Evolutionary conservation across 2,888 invertebrate genomes (phyloP).

Genomic region (Amaurobius ferox): DNA sequence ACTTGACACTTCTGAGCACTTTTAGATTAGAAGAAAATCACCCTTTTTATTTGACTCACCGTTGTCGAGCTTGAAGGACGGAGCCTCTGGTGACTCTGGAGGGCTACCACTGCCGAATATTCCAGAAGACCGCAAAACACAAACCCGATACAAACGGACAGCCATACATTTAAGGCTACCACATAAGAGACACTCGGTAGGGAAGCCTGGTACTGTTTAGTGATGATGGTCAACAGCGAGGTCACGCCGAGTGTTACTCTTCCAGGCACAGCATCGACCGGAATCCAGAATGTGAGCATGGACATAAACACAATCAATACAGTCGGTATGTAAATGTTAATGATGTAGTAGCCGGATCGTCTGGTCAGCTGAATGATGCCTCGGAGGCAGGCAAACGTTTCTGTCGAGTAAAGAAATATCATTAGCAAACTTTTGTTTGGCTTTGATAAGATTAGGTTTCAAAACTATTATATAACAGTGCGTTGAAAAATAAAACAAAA

Average conservation of each 20-base stretch:
- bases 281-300: conserved; percentile 74
- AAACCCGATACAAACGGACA: conserved; percentile 75
- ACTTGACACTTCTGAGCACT: too few relatives aligned
- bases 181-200: conserved; percentile 76
- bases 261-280: conserved; percentile 73
- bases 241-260: conserved; percentile 82
- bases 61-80: neutral
- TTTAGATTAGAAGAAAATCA: too few relatives aligned
- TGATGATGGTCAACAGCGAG: conserved; percentile 84
- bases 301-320: conserved; percentile 73
- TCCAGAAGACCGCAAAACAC: conserved; percentile 75
- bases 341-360: conserved; percentile 67
- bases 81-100: conserved; percentile 32
- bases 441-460: too few relatives aligned
- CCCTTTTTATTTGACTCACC: too few relatives aligned
- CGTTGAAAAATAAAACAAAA: too few relatives aligned
- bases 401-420: conserved; percentile 27
- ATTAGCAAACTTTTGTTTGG: too few relatives aligned
- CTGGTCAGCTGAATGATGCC: conserved; percentile 65
- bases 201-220: conserved; percentile 71
- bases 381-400: conserved; percentile 69
- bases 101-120: conserved; percentile 73
- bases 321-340: conserved; percentile 73
- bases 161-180: conserved; percentile 75
- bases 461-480: too few relatives aligned